Base-by-base conservation (phyloP, 2,888 invertebrate genomes). In the Pachydiplax longipennis region DNA sequence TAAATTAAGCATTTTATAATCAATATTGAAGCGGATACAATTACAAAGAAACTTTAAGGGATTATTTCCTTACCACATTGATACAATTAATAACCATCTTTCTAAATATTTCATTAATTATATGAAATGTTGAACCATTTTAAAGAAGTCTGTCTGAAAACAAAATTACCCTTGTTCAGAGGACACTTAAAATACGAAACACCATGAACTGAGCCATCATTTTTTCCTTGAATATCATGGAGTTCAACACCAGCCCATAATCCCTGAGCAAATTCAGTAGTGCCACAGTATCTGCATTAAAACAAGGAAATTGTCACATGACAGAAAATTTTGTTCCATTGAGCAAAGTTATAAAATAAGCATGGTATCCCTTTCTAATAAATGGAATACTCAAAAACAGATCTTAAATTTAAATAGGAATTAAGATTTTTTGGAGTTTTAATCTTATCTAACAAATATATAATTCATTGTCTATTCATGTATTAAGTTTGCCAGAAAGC, bases 211-310 rank as follows among this genome's bases (percentile, higher is more conserved):
- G 94, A 94, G 25, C 95, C 95, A 92, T 95, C 94, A 93, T 95
- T 94, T 92, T 94, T 95, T 13, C 95, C 95, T 25, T 94, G 93
- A 3, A 94, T 93, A 81, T 94, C 94, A 92, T 95, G 94, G 53
- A 95, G 92, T 92, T 95, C 95, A 82, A 95, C 94, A 37, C 95
- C 95, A 25, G 94, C 94, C 95, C 95, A 95, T 31, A 95, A 92
- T n/a, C 95, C 95, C 65, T 93, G 92, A 8, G 94, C 94, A 93
- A 95, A 95, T 92, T 94, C 94, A 91, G 94, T 94, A 35, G 94
- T 93, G 73, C 94, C 94, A 92, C 94, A 94, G 58, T 61, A 87
- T 87, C 87, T 87, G 53, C 35, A 87, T 87, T 87, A 37, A 83
- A 31, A 53, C 53, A 92, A 93, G 94, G 53, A 94, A 92, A 87